Percentiles rank a stretch among this genome's conserved stretches.
phyloP scores from a whole-genome alignment of 1,140 invertebrate species.

The Saccostrea glomerata region DNA sequence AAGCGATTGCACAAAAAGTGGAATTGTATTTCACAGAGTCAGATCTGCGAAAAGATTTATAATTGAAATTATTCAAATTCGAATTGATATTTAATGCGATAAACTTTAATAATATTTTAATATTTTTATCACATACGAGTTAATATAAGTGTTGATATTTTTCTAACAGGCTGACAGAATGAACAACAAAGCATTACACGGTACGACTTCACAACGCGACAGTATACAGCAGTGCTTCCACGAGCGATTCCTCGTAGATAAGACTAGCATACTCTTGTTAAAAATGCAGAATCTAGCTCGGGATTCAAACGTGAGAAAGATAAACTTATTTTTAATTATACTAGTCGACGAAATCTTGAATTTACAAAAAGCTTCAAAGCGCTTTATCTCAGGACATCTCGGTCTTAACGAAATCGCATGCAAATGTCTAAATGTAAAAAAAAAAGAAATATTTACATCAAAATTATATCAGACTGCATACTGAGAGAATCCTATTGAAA shows the following conservation, averaged over 20 bases:
- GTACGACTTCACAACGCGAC: neutral
- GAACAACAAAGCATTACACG: neutral
- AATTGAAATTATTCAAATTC: constrained; percentile 39
- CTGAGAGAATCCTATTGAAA: neutral
- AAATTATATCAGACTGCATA: constrained; percentile 13
- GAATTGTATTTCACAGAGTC: constrained; percentile 21
- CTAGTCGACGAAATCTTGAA: constrained; percentile 20
- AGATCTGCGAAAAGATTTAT: constrained; percentile 14
- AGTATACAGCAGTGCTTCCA: neutral
- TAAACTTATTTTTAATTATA: constrained; percentile 38
- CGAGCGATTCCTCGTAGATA: neutral
- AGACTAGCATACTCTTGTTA: constrained; percentile 6
- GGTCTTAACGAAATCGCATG: constrained; percentile 21
- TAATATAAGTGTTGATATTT: constrained; percentile 11
- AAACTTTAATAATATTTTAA: constrained; percentile 31
- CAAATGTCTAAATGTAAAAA: constrained; percentile 24
- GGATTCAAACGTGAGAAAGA: constrained; percentile 25
- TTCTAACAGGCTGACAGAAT: neutral
- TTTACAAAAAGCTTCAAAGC: constrained; percentile 31
- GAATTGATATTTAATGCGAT: constrained; percentile 22
- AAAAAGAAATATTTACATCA: constrained; percentile 30
- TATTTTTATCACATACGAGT: constrained; percentile 31
- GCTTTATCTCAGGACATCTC: constrained; percentile 15
- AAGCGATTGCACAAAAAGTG: constrained; percentile 26
- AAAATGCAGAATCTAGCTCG: constrained; percentile 21